Evolutionary conservation across 2,797 vertebrate genomes (phyloP), one percentile per base, ranked within the genome.

Genomic region (Myotis daubentonii): DNA sequence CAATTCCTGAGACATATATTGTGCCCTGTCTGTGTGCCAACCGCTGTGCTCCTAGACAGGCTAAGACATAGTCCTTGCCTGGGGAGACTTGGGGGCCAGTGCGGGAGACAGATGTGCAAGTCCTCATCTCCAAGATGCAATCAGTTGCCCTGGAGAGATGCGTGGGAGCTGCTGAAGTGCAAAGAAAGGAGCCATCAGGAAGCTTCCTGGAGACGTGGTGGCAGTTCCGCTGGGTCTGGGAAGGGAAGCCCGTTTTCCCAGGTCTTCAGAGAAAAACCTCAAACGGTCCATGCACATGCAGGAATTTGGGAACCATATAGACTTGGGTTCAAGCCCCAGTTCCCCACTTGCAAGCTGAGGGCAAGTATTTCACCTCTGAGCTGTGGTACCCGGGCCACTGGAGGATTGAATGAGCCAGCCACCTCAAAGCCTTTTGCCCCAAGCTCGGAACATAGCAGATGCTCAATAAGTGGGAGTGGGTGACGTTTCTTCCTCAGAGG

Each of bases 211-310:
- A 80, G 79, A 23, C 0, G 0, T 2, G 25, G 28, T 57, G 81
- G 33, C 23, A 49, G 5, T 25, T 3, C 23, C 41, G 47, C 17
- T 41, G 5, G 20, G 5, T 33, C 62, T 81, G 33, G 7, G 51
- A n/a, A 33, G 16, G 57, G 53, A 79, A 75, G 57, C 49, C 87
- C 55, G 38, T 62, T 78, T 70, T 60, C 80, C 62, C 16, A 44
- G 92, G 25, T 60, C 75, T 33, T 49, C n/a, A 1, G 25, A 41
- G 41, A 47, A 70, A 36, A 87, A 19, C 25, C 36, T 57, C 53
- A 9, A 3, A 17, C 4, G 11, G 66, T 28, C 44, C 16, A 0
- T 17, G 16, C 5, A 13, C 9, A 23, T 0, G 0, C 6, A 15
- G 72, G 36, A 28, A 47, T 47, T 41, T 23, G 20, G 41, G 74